These are phyloP conservation scores for Xenopus petersii DNA, from an alignment of 2,797 vertebrate species.

Conservation along the genomic window DNA sequence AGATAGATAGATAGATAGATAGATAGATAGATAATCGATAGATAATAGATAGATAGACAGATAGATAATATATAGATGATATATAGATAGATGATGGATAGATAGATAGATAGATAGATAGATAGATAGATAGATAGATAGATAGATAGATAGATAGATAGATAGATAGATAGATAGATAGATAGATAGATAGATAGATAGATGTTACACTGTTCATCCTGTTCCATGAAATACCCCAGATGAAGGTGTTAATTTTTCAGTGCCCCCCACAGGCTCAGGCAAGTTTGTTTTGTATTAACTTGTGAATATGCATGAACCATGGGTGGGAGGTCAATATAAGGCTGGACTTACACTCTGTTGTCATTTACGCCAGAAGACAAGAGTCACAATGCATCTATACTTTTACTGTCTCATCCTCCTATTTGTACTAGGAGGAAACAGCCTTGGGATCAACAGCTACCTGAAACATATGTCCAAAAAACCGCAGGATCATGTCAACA, in stretches of 20 bases:
- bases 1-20: no score
- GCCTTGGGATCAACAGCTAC: not conserved
- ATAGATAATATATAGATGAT: no score
- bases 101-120: no score
- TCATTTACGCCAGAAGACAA: conserved; percentile 6
- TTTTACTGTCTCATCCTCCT: conserved; percentile 1
- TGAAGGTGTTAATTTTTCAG: conserved; percentile 27
- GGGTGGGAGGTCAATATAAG: conserved; percentile 19
- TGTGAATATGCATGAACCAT: conserved; percentile 35
- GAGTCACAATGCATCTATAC: conserved; percentile 4
- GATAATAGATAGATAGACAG: no score
- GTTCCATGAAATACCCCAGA: conserved; percentile 3
- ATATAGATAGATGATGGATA: no score
- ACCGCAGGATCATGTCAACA: not conserved
- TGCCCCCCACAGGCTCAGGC: conserved; percentile 29
- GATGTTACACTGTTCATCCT: not conserved
- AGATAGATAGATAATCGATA: no score
- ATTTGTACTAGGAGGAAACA: conserved; percentile 13
- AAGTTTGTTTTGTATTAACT: conserved; percentile 1
- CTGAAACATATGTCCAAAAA: not conserved
- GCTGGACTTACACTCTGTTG: not conserved
- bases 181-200: no score
- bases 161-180: no score
- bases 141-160: no score
- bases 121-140: no score